phyloP scores from a whole-genome alignment of 2,113 vertebrate species.

The Pipa parva region DNA sequence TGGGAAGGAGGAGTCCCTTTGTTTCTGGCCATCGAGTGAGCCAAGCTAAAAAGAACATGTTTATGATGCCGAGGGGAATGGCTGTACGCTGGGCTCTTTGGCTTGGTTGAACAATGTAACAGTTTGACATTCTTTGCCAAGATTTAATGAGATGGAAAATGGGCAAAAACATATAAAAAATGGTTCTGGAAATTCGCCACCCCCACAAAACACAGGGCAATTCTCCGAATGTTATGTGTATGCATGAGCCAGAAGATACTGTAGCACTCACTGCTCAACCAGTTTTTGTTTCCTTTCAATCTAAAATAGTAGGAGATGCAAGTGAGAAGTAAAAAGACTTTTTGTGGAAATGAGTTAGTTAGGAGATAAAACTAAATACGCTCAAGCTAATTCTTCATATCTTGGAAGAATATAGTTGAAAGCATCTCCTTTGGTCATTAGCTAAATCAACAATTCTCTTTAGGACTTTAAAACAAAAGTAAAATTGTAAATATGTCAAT shows the following conservation, averaged over 20 bases:
- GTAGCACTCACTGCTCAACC: too few relatives aligned
- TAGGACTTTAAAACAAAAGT: neutral
- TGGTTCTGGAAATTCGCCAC: neutral
- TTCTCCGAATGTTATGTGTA: constrained; percentile 26
- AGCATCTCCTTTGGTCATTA: neutral
- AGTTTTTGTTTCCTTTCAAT: neutral
- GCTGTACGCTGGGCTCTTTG: constrained; percentile 1
- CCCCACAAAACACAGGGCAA: neutral
- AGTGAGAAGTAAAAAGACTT: neutral
- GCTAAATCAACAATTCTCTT: neutral
- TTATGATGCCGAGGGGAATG: constrained; percentile 9
- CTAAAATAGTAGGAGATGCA: neutral
- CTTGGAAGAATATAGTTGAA: neutral
- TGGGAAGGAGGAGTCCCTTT: neutral
- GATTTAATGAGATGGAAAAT: constrained; percentile 37
- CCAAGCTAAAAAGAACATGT: constrained; percentile 35
- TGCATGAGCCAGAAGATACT: neutral
- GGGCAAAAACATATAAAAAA: constrained; percentile 9
- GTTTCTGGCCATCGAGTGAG: constrained; percentile 9
- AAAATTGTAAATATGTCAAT: neutral
- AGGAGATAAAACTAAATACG: neutral
- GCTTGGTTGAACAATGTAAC: constrained; percentile 35
- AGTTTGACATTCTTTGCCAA: constrained; percentile 10
- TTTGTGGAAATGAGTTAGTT: neutral
- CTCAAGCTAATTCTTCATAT: neutral